phyloP scores from a whole-genome alignment of 2,113 vertebrate genomes.

The Chaetodon trifascialis region DNA sequence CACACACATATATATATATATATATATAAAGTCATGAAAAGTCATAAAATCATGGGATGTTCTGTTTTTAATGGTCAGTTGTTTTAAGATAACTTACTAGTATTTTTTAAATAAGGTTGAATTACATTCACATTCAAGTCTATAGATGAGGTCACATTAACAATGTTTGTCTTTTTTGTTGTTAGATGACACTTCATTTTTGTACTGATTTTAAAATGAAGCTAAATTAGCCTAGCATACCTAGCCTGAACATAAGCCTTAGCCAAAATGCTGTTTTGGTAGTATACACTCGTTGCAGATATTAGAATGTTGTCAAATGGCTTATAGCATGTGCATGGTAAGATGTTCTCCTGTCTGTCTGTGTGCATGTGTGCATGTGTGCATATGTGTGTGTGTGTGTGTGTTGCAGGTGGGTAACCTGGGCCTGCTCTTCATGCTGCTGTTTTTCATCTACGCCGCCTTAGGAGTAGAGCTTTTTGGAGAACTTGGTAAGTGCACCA shows the following conservation, averaged over 20 bases:
- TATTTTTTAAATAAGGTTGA: background rate
- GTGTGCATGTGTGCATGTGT: background rate
- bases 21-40: no score
- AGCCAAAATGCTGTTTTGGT: no score
- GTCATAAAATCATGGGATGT: background rate
- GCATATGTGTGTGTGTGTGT: background rate
- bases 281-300: background rate
- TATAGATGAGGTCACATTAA: background rate
- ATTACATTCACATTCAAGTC: background rate
- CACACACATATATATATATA: no score
- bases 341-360: background rate
- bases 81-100: background rate
- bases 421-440: conserved; percentile 98
- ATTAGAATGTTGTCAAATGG: background rate
- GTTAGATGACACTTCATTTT: background rate
- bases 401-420: conserved; percentile 95
- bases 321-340: conserved; percentile 5
- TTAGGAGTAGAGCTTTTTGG: conserved; percentile 98
- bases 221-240: background rate
- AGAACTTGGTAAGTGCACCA: conserved; percentile 90
- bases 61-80: background rate
- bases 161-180: background rate
- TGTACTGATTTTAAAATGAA: background rate
- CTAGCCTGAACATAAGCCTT: background rate
- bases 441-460: conserved; percentile 99